These are phyloP conservation scores for Aphidius ervi DNA, from an alignment of 1,140 invertebrate species.

Conservation along the genomic window DNA sequence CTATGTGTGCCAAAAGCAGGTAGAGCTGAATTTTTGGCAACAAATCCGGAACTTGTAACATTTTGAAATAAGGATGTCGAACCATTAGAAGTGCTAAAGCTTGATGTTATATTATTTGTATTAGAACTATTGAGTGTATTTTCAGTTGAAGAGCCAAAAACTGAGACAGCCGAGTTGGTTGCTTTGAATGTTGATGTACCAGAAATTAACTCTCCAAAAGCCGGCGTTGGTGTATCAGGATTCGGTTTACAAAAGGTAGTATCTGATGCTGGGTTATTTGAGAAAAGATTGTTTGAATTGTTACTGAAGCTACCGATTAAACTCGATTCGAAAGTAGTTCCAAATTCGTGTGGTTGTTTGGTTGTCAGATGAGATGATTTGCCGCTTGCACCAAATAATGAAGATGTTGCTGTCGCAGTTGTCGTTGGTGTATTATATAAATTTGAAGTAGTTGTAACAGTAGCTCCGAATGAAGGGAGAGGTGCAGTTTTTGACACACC, in stretches of 20 bases:
- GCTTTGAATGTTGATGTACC: conserved; percentile 20
- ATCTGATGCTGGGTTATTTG: conserved; percentile 8
- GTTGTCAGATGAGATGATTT: conserved; percentile 9
- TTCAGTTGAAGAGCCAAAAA: conserved; percentile 21
- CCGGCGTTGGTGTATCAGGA: conserved; percentile 3
- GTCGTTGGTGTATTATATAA: neutral
- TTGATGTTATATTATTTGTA: neutral
- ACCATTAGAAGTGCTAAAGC: conserved; percentile 21
- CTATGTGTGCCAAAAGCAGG: conserved; percentile 20
- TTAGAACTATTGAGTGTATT: neutral
- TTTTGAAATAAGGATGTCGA: neutral
- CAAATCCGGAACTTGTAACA: conserved; percentile 9
- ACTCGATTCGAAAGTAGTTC: neutral
- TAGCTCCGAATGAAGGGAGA: conserved; percentile 6
- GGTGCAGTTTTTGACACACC: conserved; percentile 12
- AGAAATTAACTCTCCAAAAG: conserved; percentile 20
- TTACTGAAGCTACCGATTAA: conserved; percentile 8
- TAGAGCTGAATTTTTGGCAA: neutral
- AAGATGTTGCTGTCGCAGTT: neutral
- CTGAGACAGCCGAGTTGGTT: conserved; percentile 3
- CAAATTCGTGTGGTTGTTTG: conserved; percentile 21
- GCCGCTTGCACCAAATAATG: conserved; percentile 4
- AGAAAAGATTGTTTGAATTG: conserved; percentile 15
- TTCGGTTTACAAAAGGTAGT: conserved; percentile 20
- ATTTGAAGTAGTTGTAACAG: conserved; percentile 9